These are phyloP conservation scores for Callyntrura guangdongensis DNA, from an alignment of 2,888 invertebrate species.

Conservation along the genomic window DNA sequence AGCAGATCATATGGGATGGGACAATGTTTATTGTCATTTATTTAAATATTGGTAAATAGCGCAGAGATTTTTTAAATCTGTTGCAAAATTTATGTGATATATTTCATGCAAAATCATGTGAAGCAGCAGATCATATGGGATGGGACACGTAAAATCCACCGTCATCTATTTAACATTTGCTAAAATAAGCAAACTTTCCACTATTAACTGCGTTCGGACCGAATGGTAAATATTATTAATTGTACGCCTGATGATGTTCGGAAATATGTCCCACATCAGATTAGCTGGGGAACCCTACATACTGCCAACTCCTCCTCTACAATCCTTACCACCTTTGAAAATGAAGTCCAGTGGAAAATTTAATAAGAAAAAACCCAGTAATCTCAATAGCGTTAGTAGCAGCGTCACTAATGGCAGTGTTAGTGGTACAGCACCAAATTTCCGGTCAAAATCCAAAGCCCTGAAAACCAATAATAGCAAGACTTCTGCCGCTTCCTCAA, in stretches of 20 bases:
- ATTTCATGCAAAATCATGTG: slow-evolving; percentile 2
- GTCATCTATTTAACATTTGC: not conserved
- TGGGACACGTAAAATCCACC: not conserved
- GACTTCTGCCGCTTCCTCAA: not conserved
- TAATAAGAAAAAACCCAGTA: not conserved
- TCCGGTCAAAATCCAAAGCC: slow-evolving; percentile 6
- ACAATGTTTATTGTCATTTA: no score
- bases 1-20: not conserved
- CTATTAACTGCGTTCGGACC: not conserved
- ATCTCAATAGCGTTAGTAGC: not conserved
- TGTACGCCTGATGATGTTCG: not conserved
- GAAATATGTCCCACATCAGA: not conserved
- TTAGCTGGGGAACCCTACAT: slow-evolving; percentile 12
- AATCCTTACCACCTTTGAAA: not conserved
- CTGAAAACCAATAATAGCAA: not conserved
- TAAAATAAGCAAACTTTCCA: no score
- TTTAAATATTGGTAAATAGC: no score
- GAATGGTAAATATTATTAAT: not conserved
- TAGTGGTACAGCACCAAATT: not conserved
- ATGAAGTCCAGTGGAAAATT: not conserved
- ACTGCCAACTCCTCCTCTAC: not conserved
- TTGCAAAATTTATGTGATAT: not conserved
- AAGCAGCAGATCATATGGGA: not conserved
- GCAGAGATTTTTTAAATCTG: no score
- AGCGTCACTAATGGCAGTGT: not conserved